Evolutionary conservation across 2,113 vertebrate species (phyloP).

Genomic region (Crotalus viridis): DNA sequence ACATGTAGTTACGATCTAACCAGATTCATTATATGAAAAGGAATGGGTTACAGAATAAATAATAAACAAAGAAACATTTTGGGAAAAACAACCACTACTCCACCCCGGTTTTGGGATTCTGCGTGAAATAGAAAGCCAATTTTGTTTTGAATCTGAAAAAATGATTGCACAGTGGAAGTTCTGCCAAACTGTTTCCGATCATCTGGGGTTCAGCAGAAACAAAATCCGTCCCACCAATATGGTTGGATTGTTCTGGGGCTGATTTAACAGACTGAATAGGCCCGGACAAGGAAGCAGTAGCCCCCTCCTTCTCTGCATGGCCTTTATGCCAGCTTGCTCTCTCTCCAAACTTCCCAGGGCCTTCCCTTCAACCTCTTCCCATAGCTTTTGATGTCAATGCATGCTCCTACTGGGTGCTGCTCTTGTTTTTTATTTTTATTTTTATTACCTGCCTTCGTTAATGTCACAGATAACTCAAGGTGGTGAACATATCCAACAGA

Average conservation of each 20-base stretch:
- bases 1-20: neutral
- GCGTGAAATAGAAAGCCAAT: neutral
- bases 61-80: neutral
- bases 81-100: neutral
- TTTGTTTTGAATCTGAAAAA: neutral
- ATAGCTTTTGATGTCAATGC: neutral
- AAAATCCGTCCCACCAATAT: neutral
- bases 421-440: neutral
- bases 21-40: neutral
- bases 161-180: neutral
- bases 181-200: neutral
- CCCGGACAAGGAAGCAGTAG: neutral
- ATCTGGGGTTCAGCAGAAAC: neutral
- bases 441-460: neutral
- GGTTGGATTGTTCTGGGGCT: neutral
- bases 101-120: neutral
- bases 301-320: neutral
- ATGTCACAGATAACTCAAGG: neutral
- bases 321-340: neutral
- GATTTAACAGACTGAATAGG: neutral
- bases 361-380: neutral
- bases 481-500: neutral
- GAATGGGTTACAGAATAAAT: neutral
- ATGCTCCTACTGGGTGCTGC: neutral
- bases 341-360: neutral